A percentile compares a stretch with the other conserved stretches of the same genome.
Conservation (phyloP, 2,797 vertebrate species). For the Valencia hispanica region DNA sequence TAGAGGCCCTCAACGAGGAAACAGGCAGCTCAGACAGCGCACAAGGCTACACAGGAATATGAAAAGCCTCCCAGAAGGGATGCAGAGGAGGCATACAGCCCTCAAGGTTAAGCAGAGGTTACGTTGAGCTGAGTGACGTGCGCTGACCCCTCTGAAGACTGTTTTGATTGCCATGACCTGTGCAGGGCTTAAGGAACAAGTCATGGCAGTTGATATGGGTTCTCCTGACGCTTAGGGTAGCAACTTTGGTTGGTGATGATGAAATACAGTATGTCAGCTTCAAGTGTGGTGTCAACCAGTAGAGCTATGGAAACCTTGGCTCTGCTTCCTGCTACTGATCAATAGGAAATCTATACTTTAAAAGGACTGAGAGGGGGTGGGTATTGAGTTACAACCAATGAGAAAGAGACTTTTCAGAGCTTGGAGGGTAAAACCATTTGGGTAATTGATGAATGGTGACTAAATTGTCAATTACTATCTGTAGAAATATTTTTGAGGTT, state of each 20-base stretch:
- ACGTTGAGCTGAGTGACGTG: conserved; percentile 29
- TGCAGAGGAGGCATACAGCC: conserved; percentile 40
- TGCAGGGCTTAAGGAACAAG: conserved; percentile 23
- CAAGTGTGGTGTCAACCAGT: conserved; percentile 27
- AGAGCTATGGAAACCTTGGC: conserved; percentile 32
- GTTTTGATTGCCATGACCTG: conserved; percentile 54
- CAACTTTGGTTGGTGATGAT: conserved; percentile 41
- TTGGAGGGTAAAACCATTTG: background rate
- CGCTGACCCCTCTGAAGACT: conserved; percentile 48
- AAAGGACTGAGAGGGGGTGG: conserved; percentile 12
- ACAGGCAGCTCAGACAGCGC: conserved; percentile 26
- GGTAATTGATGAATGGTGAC: background rate
- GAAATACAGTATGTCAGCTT: conserved; percentile 47
- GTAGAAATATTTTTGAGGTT: background rate
- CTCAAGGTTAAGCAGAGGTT: conserved; percentile 71
- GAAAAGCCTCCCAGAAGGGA: conserved; percentile 52
- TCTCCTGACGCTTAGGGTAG: conserved; percentile 25
- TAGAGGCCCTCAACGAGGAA: conserved; percentile 47
- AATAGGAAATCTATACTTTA: conserved; percentile 26
- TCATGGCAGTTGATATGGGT: conserved; percentile 37
- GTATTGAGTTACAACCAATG: conserved; percentile 28
- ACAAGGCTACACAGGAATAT: conserved; percentile 51
- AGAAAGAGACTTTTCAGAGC: conserved; percentile 17
- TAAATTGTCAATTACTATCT: background rate
- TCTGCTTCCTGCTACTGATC: conserved; percentile 25